These are phyloP conservation scores for Beris chalybata DNA, from an alignment of 2,888 invertebrate species.

Conservation along the genomic window DNA sequence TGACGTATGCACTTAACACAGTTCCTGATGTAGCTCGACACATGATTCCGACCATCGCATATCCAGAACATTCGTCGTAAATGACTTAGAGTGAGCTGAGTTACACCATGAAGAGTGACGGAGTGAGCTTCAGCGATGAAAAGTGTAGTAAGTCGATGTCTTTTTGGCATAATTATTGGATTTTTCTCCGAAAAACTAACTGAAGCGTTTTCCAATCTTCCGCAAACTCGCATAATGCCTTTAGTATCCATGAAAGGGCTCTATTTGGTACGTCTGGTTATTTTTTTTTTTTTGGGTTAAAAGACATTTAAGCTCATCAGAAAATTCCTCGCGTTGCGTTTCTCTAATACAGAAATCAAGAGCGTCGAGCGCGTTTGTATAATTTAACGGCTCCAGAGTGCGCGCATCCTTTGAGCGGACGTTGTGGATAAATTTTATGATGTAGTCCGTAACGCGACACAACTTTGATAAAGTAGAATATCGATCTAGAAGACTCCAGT, in stretches of 20 bases:
- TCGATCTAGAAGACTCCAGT: no score
- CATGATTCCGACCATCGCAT: not conserved
- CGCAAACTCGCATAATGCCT: not conserved
- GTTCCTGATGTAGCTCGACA: not conserved
- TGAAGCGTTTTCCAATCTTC: slow-evolving; percentile 2
- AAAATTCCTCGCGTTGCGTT: no score
- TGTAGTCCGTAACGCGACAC: no score
- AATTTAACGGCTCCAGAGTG: no score
- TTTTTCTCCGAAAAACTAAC: not conserved
- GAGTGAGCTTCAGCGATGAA: not conserved
- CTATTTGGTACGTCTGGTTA: not conserved
- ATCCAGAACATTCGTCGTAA: slow-evolving; percentile 1
- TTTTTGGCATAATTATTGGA: slow-evolving; percentile 2
- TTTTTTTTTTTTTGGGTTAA: no score
- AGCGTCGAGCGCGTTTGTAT: no score
- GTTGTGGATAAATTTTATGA: no score
- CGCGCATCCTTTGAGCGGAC: no score
- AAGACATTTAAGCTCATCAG: no score
- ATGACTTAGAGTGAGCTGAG: not conserved
- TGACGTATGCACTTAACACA: not conserved
- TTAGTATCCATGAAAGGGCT: not conserved
- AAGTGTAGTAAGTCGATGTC: not conserved
- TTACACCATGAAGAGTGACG: not conserved
- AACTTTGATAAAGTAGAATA: no score
- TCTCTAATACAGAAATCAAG: no score